Evolutionary conservation across 2,888 invertebrate genomes (phyloP).

Genomic region (Rhaphigaster nebulosa): DNA sequence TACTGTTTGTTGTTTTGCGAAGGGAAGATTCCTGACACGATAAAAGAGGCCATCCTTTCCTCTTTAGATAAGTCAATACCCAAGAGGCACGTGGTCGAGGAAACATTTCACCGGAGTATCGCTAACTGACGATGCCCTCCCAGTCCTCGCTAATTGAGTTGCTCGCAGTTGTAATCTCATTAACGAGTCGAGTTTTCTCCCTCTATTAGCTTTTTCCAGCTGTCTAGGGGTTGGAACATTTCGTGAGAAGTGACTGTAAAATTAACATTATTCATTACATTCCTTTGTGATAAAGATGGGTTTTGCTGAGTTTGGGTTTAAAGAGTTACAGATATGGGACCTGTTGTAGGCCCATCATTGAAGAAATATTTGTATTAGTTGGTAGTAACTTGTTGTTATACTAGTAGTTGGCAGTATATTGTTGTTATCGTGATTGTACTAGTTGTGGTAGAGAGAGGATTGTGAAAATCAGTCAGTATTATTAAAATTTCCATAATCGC

Average conservation of each 20-base stretch:
- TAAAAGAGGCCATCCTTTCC: background rate
- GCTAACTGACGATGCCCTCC: background rate
- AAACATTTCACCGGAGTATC: background rate
- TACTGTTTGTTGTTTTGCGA: conserved; percentile 13
- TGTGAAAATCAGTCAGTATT: no score
- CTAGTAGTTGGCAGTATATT: no score
- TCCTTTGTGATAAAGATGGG: background rate
- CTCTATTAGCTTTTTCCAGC: background rate
- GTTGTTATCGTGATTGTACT: no score
- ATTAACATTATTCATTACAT: background rate
- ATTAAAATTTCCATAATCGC: no score
- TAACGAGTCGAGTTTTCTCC: background rate
- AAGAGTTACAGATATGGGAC: background rate
- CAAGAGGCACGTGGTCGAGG: conserved; percentile 8
- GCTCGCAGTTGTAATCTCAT: background rate
- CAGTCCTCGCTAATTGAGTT: background rate
- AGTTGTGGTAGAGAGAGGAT: no score
- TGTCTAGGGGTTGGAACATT: background rate
- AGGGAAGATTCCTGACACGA: conserved; percentile 5
- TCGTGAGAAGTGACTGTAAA: background rate
- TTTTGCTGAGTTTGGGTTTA: background rate
- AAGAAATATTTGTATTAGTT: no score
- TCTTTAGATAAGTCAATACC: conserved; percentile 11
- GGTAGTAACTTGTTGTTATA: no score
- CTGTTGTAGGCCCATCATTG: no score